These are phyloP conservation scores for Melanogrammus aeglefinus DNA, from an alignment of 2,797 vertebrate genomes.

Conservation along the genomic window DNA sequence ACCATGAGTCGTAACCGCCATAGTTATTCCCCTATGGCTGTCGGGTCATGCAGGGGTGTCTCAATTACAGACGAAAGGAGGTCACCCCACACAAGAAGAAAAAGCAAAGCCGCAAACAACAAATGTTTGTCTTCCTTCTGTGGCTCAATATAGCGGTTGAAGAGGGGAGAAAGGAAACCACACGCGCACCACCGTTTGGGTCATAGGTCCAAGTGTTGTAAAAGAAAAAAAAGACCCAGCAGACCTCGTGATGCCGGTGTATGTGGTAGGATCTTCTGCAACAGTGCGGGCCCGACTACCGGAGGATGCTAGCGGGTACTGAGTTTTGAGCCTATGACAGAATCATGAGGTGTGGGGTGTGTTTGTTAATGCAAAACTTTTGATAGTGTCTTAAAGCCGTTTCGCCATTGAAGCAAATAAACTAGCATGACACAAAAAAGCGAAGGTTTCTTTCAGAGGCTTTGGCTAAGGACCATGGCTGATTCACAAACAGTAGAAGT, in stretches of 20 bases:
- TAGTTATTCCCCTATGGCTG: conserved; percentile 58
- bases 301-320: background rate
- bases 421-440: too few relatives aligned
- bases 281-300: background rate
- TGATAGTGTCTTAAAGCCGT: too few relatives aligned
- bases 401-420: too few relatives aligned
- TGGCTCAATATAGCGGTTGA: conserved; percentile 27
- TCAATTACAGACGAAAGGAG: conserved; percentile 68
- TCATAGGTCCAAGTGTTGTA: background rate
- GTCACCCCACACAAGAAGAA: conserved; percentile 63
- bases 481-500: too few relatives aligned
- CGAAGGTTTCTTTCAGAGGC: too few relatives aligned
- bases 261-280: background rate
- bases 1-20: too few relatives aligned
- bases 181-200: background rate
- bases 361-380: too few relatives aligned
- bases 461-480: too few relatives aligned
- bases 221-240: background rate
- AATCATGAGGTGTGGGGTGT: background rate
- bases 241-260: background rate
- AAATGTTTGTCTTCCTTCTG: conserved; percentile 56
- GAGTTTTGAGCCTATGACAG: background rate
- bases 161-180: conserved; percentile 20
- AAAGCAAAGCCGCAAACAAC: conserved; percentile 52
- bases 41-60: conserved; percentile 63